Conservation (phyloP, 2,113 vertebrate species). For the Periophthalmodon schlosseri region DNA sequence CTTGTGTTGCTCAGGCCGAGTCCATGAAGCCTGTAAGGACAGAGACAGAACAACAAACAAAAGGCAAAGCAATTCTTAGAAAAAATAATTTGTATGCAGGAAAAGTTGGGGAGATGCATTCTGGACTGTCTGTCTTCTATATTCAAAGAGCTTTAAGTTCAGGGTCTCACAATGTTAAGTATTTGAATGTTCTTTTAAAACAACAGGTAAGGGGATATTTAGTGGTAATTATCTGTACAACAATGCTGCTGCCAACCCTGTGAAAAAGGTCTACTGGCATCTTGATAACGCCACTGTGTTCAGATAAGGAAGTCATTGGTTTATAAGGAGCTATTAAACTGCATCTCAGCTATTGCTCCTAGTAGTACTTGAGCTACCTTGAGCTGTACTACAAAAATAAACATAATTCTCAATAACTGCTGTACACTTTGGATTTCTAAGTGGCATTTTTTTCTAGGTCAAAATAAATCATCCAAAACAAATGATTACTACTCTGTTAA, state of each 20-base stretch:
- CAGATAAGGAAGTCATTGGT: conserved; percentile 51
- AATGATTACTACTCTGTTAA: background rate
- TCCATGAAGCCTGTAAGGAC: conserved; percentile 98
- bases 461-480: background rate
- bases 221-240: background rate
- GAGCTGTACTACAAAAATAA: background rate
- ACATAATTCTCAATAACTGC: background rate
- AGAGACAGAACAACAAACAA: conserved; percentile 91
- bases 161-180: background rate
- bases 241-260: conserved; percentile 6
- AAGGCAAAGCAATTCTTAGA: conserved; percentile 75
- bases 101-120: conserved; percentile 47
- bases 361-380: background rate
- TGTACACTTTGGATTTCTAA: background rate
- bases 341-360: background rate
- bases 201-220: background rate
- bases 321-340: conserved; percentile 41
- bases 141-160: conserved; percentile 13
- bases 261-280: conserved; percentile 20
- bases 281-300: conserved; percentile 27
- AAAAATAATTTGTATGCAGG: conserved; percentile 59
- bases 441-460: background rate
- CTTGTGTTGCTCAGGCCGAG: conserved; percentile 98
- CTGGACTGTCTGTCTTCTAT: conserved; percentile 44
- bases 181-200: background rate